Evolutionary conservation across 2,113 vertebrate species (phyloP).

Genomic region (Rhagologus leucostigma): DNA sequence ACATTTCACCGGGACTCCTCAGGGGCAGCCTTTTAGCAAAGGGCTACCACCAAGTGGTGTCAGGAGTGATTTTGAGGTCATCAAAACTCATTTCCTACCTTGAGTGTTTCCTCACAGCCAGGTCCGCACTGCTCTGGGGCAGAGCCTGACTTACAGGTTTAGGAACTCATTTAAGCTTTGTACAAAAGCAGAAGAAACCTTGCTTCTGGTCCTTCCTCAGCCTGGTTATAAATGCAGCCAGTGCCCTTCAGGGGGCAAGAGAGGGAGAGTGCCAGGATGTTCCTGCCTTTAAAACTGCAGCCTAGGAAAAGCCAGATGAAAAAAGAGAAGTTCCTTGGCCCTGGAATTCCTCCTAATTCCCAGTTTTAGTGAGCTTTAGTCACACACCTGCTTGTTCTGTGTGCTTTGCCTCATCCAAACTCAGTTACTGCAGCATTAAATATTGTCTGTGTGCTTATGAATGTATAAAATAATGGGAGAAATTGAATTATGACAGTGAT

Average conservation of each 20-base stretch:
- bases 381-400: not conserved
- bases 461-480: not conserved
- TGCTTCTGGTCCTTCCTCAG: not conserved
- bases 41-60: too few relatives aligned
- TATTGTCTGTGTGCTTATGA: not conserved
- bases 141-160: not conserved
- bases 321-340: not conserved
- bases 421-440: not conserved
- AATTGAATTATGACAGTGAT: not conserved
- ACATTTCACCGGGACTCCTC: rapidly evolving
- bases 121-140: not conserved
- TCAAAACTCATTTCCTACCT: too few relatives aligned
- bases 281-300: not conserved
- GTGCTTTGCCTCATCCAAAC: not conserved
- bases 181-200: not conserved
- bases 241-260: not conserved
- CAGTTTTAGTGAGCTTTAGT: not conserved
- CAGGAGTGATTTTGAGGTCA: not conserved
- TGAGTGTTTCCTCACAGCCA: not conserved
- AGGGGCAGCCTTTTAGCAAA: not conserved
- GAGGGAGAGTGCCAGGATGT: too few relatives aligned
- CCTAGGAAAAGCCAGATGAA: not conserved
- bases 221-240: not conserved
- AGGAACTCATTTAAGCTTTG: not conserved
- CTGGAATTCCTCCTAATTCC: not conserved